These are phyloP conservation scores for Steatornis caripensis DNA, from an alignment of 2,113 vertebrate species.

Conservation along the genomic window DNA sequence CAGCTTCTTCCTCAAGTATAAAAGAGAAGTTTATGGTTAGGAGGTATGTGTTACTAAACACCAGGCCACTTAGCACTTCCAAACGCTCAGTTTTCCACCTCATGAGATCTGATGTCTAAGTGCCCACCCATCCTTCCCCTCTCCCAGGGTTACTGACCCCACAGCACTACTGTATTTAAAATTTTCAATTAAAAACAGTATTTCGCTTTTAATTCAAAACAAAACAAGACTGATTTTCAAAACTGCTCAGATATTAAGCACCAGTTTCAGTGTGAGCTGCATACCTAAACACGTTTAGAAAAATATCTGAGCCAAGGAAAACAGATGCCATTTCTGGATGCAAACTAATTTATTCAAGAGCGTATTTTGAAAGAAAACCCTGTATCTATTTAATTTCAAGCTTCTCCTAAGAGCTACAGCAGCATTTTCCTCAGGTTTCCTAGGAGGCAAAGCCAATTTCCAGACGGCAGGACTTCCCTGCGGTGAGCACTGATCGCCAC, in stretches of 20 bases:
- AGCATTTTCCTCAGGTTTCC: constrained; percentile 36
- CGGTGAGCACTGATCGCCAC: background rate
- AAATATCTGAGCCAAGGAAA: constrained; percentile 34
- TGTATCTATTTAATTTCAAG: background rate
- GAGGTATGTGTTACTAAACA: background rate
- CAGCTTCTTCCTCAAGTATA: background rate
- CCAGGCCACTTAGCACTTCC: background rate
- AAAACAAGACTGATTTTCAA: background rate
- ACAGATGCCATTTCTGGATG: constrained; percentile 56
- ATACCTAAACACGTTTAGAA: background rate
- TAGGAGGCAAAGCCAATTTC: constrained; percentile 27
- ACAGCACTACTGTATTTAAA: background rate
- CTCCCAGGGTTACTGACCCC: background rate
- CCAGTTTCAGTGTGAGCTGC: background rate
- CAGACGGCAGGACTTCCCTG: constrained; percentile 24
- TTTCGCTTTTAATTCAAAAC: background rate
- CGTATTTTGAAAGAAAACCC: constrained; percentile 13
- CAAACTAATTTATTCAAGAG: constrained; percentile 44
- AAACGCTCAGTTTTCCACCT: background rate
- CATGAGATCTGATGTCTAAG: background rate
- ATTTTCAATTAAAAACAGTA: background rate
- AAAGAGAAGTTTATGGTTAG: background rate
- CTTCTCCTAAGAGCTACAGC: background rate
- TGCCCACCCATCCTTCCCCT: fast-evolving
- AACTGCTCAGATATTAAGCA: background rate